Base-by-base conservation (phyloP, 2,113 vertebrate genomes). In the Aptenodytes forsteri region DNA sequence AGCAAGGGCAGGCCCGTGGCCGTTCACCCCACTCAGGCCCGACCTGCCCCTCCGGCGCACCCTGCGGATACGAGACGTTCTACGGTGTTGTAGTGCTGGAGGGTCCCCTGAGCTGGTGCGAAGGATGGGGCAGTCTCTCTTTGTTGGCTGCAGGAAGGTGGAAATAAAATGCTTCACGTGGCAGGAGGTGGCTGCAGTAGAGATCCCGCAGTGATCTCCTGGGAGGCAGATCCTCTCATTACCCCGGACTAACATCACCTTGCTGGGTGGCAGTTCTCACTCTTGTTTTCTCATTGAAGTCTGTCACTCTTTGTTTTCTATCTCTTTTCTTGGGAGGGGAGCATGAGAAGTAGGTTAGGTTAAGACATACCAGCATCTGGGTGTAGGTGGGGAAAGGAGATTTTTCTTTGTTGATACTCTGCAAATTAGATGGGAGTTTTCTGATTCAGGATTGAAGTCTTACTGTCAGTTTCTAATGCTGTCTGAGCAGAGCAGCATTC, bases 391-490 rank as follows among this genome's bases (percentile, higher is more conserved):
- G 34, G 27, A 49, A 34, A 23, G 59, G 47, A 86, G 42, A 2
- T 23, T 64, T 67, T 83, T 40, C 16, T 71, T 86, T 20, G 9
- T n/a, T 77, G 55, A 65, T 67, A 70, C 84, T 83, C 64, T 46
- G 72, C 25, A 32, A 17, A n/a, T 66, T 25, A 55, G 50, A 21
- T 6, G n/a, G 9, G 16, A 65, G 42, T 17, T 90, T 83, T 64
- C 32, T 19, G 6, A 1, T 81, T 56, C 5, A 18, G 19, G 9
- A 59, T 70, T n/a, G 69, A 83, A 58, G 20, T 15, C 62, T 86
- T 16, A 2, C 46, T 66, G 32, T 42, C 12, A 3, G 22, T 58
- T 73, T 22, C 23, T 78, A 7, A 21, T 0, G 1, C 15, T 42
- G 22, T 29, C 20, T 22, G 50, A 67, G 56, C 47, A n/a, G 34